A percentile compares a stretch with the other conserved stretches of the same genome.
These are phyloP conservation scores for Muntiacus muntjak DNA, from an alignment of 2,113 vertebrate species.

Conservation along the genomic window DNA sequence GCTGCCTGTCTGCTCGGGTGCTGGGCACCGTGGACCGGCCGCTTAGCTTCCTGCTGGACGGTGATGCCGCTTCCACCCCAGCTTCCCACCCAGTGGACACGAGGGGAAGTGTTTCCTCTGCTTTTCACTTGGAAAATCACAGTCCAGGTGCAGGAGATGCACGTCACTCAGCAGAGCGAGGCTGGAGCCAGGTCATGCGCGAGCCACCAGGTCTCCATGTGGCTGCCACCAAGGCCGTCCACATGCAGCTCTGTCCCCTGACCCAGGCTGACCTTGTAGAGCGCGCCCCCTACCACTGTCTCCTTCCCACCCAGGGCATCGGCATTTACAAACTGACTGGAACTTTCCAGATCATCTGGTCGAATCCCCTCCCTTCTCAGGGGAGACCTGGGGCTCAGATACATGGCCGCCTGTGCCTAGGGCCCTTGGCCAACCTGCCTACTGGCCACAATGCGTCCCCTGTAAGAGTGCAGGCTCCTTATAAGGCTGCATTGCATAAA, in stretches of 20 bases:
- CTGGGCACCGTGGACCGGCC: fast-evolving
- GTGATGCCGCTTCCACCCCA: no score
- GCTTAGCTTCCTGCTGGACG: neutral
- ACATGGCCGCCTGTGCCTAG: fast-evolving
- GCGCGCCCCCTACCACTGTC: fast-evolving
- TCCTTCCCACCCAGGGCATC: neutral
- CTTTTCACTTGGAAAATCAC: fast-evolving
- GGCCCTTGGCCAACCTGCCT: no score
- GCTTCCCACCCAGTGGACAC: no score
- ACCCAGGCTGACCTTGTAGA: fast-evolving
- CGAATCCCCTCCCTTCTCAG: neutral
- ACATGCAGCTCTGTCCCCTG: neutral
- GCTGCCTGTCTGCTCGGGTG: fast-evolving
- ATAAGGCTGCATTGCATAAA: no score
- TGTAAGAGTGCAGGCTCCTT: neutral
- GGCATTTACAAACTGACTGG: fast-evolving
- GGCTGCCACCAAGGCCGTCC: neutral
- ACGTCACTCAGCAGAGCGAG: fast-evolving
- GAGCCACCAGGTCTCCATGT: fast-evolving
- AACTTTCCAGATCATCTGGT: neutral
- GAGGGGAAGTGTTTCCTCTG: fast-evolving
- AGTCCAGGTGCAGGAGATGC: fast-evolving
- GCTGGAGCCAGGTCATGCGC: fast-evolving
- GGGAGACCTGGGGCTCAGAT: neutral
- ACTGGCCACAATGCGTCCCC: neutral